Evolutionary conservation across 1,140 invertebrate species (phyloP), one percentile per base, ranked within the genome.

Genomic region (Philopotamus ludificatus): DNA sequence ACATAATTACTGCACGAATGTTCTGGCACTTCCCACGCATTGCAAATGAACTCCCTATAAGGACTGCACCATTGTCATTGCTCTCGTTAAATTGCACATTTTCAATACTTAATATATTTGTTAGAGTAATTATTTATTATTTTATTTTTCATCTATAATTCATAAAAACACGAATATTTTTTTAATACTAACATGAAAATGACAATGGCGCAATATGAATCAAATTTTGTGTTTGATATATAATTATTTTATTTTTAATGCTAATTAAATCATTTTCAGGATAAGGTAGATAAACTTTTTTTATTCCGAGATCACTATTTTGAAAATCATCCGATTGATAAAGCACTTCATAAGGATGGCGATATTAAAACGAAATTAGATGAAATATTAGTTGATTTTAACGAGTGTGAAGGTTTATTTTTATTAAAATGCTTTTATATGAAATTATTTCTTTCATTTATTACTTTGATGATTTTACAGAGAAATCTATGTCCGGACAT

Each of bases 241-340:
- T n/a, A n/a, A n/a, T n/a, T n/a, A n/a, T n/a, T n/a, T n/a, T n/a
- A n/a, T n/a, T n/a, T n/a, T n/a, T n/a, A n/a, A n/a, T n/a, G n/a
- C n/a, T n/a, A n/a, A n/a, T n/a, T n/a, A 39, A 39, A 25, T 66
- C 67, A 53, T 47, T 83, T 82, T 62, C 71, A 88, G 89, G 81
- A 84, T 71, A 82, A 81, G 72, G 86, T 92, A 1, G 77, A 87
- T 71, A 79, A 83, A 4, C 72, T 92, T 23, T 92, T 90, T 76
- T 64, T 81, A 9, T 91, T 85, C 74, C 81, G 88, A 71, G 89
- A 92, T 78, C 82, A 88, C 72, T 94, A 91, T 78, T 91, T 92
- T 79, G 89, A 91, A 74, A 86, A 83, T 70, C 84, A 90, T 79
- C 75, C 84, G 9, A 78, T 91, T 20, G 85, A 88, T 63, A 81